Conservation (phyloP, 2,797 vertebrate genomes). For the Dendrocincla tyrannina region DNA sequence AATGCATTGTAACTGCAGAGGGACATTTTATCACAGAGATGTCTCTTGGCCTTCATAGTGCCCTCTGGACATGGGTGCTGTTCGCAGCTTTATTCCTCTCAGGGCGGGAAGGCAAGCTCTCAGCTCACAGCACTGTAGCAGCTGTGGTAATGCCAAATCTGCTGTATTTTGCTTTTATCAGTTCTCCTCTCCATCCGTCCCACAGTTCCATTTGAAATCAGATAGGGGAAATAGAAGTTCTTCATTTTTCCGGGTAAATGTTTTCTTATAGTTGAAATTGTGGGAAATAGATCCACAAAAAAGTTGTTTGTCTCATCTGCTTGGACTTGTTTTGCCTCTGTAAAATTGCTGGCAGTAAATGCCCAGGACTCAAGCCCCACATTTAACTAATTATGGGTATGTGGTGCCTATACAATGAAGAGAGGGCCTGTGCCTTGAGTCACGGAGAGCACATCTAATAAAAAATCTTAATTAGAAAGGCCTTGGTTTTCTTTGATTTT, state of each 20-base stretch:
- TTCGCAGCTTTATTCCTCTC: background rate
- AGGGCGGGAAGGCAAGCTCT: background rate
- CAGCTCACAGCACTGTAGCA: background rate
- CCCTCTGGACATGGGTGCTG: background rate
- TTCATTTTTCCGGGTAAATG: background rate
- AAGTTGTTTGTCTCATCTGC: background rate
- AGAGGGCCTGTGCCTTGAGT: background rate
- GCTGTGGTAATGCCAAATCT: fast-evolving
- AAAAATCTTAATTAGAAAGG: background rate
- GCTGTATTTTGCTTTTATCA: background rate
- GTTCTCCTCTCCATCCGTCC: background rate
- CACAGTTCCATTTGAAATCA: background rate
- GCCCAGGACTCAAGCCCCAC: background rate
- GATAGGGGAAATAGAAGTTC: background rate
- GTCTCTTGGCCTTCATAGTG: background rate
- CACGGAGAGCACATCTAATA: background rate
- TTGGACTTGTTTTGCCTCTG: background rate
- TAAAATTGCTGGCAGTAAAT: background rate
- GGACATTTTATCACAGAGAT: background rate
- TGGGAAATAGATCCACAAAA: background rate
- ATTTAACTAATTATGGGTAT: background rate
- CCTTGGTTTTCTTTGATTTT: background rate
- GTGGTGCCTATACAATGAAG: background rate
- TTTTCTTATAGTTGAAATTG: background rate
- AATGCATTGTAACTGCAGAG: background rate